Evolutionary conservation across 2,797 vertebrate species (phyloP).

Genomic region (Gymnothorax reevesii): DNA sequence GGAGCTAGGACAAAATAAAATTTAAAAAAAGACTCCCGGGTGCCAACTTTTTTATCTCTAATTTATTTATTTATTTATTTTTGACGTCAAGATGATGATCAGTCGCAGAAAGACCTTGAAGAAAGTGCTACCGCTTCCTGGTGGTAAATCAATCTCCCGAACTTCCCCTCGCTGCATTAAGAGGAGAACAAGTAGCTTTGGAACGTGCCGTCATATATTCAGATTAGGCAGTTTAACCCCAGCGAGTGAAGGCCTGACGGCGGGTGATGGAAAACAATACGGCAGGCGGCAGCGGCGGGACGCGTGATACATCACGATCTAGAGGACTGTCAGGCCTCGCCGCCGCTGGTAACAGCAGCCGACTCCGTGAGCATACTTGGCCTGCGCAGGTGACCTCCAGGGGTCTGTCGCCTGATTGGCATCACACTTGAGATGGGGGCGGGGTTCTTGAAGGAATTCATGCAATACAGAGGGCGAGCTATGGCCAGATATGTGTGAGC

Average conservation of each 20-base stretch:
- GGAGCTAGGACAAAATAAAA: no score
- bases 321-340: not conserved
- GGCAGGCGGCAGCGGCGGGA: not conserved
- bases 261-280: not conserved
- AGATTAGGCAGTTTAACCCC: not conserved
- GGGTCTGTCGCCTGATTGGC: not conserved
- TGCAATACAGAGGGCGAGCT: not conserved
- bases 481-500: not conserved
- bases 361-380: constrained; percentile 15
- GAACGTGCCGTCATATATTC: not conserved
- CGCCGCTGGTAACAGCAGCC: not conserved
- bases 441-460: constrained; percentile 32
- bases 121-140: constrained; percentile 5
- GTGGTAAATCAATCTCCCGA: not conserved
- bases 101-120: constrained; percentile 23
- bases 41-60: constrained; percentile 28
- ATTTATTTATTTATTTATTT: constrained; percentile 32
- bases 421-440: constrained; percentile 42
- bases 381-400: not conserved
- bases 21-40: constrained; percentile 9
- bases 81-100: constrained; percentile 32
- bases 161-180: not conserved
- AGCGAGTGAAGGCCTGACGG: not conserved
- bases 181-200: constrained; percentile 18
- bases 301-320: constrained; percentile 14